Conservation (phyloP, 1,140 invertebrate genomes). For the Oppia nitens region DNA sequence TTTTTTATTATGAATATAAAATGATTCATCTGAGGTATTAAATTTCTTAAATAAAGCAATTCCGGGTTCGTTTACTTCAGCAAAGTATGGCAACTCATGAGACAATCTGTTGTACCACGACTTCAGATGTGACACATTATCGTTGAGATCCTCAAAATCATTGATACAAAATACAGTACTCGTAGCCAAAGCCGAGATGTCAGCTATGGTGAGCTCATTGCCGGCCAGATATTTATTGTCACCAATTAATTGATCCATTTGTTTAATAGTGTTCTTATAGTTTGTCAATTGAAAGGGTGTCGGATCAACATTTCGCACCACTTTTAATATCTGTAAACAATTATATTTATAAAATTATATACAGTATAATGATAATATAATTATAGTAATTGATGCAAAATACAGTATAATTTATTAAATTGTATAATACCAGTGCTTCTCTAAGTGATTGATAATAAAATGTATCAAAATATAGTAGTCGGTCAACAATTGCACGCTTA, state of each 20-base stretch:
- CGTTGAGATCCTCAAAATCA: slow-evolving; percentile 36
- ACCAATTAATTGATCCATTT: slow-evolving; percentile 21
- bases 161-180: slow-evolving; percentile 30
- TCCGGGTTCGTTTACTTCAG: neutral
- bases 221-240: slow-evolving; percentile 21
- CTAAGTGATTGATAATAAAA: slow-evolving; percentile 4
- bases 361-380: neutral
- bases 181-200: slow-evolving; percentile 24
- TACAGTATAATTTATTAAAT: neutral
- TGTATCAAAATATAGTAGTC: slow-evolving; percentile 24
- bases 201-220: slow-evolving; percentile 25
- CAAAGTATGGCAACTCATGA: slow-evolving; percentile 45
- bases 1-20: too few species aligned
- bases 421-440: neutral
- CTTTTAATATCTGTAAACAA: neutral
- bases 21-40: too few species aligned
- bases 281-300: slow-evolving; percentile 12
- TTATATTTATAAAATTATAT: too few species aligned
- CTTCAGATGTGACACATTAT: slow-evolving; percentile 43
- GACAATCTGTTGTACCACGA: slow-evolving; percentile 47
- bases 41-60: too few species aligned
- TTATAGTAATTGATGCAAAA: neutral
- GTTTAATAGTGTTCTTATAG: slow-evolving; percentile 19
- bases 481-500: slow-evolving; percentile 24
- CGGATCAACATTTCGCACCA: neutral